These are phyloP conservation scores for Sinentomon sp. DNA, from an alignment of 2,888 invertebrate species.

Conservation along the genomic window DNA sequence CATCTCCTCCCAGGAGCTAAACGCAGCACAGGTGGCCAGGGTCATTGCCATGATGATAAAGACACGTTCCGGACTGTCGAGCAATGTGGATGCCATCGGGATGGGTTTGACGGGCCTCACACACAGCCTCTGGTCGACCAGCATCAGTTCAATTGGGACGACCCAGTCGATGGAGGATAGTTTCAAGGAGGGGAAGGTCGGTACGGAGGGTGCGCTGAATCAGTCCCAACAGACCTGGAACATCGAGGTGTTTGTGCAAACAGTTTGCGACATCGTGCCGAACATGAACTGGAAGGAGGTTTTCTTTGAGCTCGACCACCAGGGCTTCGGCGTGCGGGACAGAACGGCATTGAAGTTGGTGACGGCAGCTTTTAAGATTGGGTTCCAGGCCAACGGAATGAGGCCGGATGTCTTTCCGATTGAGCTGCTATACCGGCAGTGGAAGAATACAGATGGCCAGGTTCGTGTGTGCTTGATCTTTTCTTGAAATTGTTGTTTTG, in stretches of 20 bases:
- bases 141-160: too few species aligned
- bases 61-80: conserved; percentile 46
- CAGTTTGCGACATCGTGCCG: conserved; percentile 59
- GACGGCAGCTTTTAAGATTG: conserved; percentile 50
- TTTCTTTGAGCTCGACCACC: conserved; percentile 64
- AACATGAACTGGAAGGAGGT: conserved; percentile 80
- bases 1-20: conserved; percentile 44
- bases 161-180: too few species aligned
- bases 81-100: too few species aligned
- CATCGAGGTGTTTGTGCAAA: conserved; percentile 70
- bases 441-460: conserved; percentile 78
- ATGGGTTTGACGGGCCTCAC: too few species aligned
- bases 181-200: conserved; percentile 13
- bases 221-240: conserved; percentile 45
- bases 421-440: conserved; percentile 62
- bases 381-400: conserved; percentile 41
- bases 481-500: conserved; percentile 1
- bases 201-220: conserved; percentile 15
- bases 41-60: conserved; percentile 64
- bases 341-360: conserved; percentile 55
- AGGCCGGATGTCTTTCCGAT: conserved; percentile 50
- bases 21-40: conserved; percentile 54
- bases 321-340: conserved; percentile 64
- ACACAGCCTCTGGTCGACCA: too few species aligned
- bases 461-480: conserved; percentile 16